Evolutionary conservation across 1,140 invertebrate species (phyloP).

Genomic region (Orius insidiosus): DNA sequence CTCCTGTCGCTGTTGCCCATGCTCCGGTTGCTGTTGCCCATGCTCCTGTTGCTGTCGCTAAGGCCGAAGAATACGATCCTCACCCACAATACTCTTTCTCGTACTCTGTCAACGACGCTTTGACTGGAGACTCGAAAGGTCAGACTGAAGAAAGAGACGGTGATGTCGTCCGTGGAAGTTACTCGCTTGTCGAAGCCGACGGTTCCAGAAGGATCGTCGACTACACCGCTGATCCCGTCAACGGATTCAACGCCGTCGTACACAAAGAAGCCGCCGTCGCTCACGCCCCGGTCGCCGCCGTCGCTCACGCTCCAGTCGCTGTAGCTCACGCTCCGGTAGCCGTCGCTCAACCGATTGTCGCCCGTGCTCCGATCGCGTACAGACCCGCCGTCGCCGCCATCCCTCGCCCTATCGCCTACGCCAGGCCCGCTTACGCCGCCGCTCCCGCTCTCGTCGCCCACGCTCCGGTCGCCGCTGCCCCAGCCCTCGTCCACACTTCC

Average conservation of each 20-base stretch:
- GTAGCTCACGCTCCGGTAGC: background rate
- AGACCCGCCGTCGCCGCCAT: no score
- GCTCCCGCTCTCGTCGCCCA: background rate
- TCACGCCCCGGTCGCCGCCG: slow-evolving; percentile 30
- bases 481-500: no score
- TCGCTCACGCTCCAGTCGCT: slow-evolving; percentile 34
- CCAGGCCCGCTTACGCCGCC: background rate
- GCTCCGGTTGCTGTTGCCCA: background rate
- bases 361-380: no score
- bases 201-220: no score
- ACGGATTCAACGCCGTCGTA: slow-evolving; percentile 3
- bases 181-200: slow-evolving; percentile 21
- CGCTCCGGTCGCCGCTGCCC: slow-evolving; percentile 13
- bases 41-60: slow-evolving; percentile 1
- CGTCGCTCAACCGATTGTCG: background rate
- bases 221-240: no score
- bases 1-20: background rate
- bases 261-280: slow-evolving; percentile 19
- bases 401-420: background rate
- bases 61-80: no score
- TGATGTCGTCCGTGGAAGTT: slow-evolving; percentile 4
- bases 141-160: slow-evolving; percentile 22
- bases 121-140: slow-evolving; percentile 23
- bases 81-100: slow-evolving; percentile 22
- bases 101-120: slow-evolving; percentile 23